A percentile compares a stretch with the other conserved stretches of the same genome.
phyloP scores from a whole-genome alignment of 1,140 invertebrate genomes.

The Ridgeia piscesae region DNA sequence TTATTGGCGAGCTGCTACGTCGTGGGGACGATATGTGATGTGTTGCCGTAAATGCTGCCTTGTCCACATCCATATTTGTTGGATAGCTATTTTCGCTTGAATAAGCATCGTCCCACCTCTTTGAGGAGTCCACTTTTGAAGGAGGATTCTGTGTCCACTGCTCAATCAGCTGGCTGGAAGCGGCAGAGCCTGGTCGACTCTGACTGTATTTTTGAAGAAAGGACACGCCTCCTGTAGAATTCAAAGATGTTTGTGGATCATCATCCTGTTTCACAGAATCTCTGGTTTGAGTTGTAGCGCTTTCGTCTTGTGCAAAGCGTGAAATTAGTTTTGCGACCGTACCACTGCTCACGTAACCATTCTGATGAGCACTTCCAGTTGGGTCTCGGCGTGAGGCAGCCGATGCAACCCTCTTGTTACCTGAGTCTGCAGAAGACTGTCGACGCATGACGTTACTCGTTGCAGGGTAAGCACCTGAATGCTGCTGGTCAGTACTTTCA shows the following conservation, averaged over 20 bases:
- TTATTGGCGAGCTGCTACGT: slow-evolving; percentile 8
- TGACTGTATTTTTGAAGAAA: neutral
- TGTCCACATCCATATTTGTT: neutral
- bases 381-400: too few species aligned
- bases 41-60: neutral
- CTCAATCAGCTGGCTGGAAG: neutral
- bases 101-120: neutral
- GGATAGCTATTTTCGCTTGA: neutral
- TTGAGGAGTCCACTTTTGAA: neutral
- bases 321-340: neutral
- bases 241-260: neutral
- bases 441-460: neutral
- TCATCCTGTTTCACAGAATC: neutral
- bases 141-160: neutral
- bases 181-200: neutral
- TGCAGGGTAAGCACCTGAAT: neutral
- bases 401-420: neutral
- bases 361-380: neutral
- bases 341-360: neutral
- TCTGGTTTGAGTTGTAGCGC: neutral
- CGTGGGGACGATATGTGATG: neutral
- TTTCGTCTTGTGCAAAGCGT: too few species aligned
- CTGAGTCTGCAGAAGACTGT: neutral
- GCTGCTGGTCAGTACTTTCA: neutral
- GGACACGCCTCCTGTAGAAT: neutral